Percentiles rank a stretch among this genome's conserved stretches.
These are phyloP conservation scores for Phengaris alcon DNA, from an alignment of 2,888 invertebrate species.

Conservation along the genomic window DNA sequence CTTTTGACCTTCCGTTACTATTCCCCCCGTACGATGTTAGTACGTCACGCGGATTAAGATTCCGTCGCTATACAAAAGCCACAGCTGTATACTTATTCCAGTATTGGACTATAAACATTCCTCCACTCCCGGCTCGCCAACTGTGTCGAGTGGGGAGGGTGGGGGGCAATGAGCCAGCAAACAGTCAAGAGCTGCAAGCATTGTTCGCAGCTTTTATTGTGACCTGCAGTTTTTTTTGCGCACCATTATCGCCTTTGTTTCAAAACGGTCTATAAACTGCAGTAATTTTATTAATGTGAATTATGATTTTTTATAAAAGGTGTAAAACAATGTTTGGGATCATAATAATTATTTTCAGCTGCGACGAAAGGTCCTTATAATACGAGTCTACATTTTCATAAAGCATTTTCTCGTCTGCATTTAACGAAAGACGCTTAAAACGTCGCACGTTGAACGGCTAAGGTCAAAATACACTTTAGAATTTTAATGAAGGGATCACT, in stretches of 20 bases:
- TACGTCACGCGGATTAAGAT: not conserved
- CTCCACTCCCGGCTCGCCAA: not conserved
- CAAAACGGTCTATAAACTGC: not conserved
- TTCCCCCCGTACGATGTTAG: not conserved
- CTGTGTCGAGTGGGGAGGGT: conserved; percentile 22
- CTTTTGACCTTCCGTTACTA: too few relatives aligned
- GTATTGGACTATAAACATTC: conserved; percentile 19
- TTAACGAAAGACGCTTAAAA: not conserved
- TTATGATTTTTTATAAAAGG: not conserved
- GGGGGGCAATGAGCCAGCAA: conserved; percentile 15
- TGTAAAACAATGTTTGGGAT: not conserved
- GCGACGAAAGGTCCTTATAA: not conserved
- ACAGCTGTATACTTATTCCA: not conserved
- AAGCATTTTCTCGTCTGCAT: not conserved
- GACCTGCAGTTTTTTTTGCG: conserved; percentile 24
- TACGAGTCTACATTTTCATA: not conserved
- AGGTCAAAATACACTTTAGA: conserved; percentile 12
- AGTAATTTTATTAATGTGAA: not conserved
- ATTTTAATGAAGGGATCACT: conserved; percentile 15
- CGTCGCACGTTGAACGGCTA: not conserved
- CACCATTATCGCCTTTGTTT: conserved; percentile 15
- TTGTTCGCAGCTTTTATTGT: conserved; percentile 35
- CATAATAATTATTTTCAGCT: not conserved
- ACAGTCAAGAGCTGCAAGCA: conserved; percentile 36
- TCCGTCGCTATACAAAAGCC: not conserved